Evolutionary conservation across 2,113 vertebrate species (phyloP).

Genomic region (Gorsachius goisagi): DNA sequence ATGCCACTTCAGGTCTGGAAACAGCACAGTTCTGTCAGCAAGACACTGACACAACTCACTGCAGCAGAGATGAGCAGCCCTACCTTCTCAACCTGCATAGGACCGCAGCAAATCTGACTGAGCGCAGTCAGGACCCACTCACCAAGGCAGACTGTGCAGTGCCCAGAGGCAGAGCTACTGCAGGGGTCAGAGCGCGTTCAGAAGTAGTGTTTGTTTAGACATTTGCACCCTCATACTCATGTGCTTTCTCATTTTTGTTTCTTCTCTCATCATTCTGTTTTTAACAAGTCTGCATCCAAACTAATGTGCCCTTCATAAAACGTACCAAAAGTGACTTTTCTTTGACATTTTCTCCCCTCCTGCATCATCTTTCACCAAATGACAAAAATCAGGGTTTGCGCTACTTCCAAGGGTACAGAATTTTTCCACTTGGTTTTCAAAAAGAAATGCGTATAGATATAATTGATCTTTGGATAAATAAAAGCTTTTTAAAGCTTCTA

Average conservation of each 20-base stretch:
- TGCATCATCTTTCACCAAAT: not conserved
- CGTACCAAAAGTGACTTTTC: not conserved
- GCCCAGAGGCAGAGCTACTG: not conserved
- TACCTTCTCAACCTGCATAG: too few relatives aligned
- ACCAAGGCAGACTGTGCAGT: rapidly evolving
- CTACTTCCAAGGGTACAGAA: not conserved
- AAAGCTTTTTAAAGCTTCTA: not conserved
- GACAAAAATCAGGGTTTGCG: not conserved
- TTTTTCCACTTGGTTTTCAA: not conserved
- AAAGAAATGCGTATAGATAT: not conserved
- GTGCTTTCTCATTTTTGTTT: not conserved
- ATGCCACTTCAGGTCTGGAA: not conserved
- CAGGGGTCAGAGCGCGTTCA: not conserved
- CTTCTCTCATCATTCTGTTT: not conserved
- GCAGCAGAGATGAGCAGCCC: not conserved
- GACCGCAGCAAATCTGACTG: not conserved
- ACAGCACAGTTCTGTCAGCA: not conserved
- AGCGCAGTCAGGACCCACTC: not conserved
- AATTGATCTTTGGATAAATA: not conserved
- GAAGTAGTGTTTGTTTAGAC: not conserved
- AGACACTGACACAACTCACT: not conserved
- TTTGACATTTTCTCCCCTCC: not conserved
- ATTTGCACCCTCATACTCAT: not conserved
- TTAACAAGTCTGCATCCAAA: not conserved
- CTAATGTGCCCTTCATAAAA: not conserved